These are phyloP conservation scores for Tetragnatha montana DNA, from an alignment of 2,888 invertebrate genomes.

Conservation along the genomic window DNA sequence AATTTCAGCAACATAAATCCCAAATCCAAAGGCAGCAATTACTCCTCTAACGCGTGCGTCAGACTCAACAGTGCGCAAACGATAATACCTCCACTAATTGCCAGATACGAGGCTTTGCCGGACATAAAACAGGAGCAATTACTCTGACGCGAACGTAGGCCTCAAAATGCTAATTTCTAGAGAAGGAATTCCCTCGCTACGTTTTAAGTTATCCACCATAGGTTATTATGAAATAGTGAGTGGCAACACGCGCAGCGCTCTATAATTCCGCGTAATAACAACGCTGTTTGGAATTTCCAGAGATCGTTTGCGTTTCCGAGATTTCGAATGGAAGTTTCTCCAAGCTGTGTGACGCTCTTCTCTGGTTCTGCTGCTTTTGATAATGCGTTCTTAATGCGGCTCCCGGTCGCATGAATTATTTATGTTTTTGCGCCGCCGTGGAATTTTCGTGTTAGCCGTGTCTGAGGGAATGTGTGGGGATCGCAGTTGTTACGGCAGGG, in stretches of 20 bases:
- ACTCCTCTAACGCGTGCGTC: neutral
- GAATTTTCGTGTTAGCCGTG: neutral
- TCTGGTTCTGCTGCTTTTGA: neutral
- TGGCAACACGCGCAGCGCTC: neutral
- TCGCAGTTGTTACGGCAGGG: neutral
- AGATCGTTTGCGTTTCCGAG: neutral
- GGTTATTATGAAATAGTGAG: neutral
- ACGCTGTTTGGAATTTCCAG: neutral
- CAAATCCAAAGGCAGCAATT: neutral
- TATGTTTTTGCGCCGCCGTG: neutral
- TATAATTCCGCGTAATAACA: neutral
- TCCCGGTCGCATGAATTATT: neutral
- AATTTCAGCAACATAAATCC: neutral
- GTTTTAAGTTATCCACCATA: neutral
- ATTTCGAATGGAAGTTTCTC: neutral
- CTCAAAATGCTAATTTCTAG: constrained; percentile 13
- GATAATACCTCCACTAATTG: constrained; percentile 7
- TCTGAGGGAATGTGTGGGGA: neutral
- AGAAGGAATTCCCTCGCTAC: neutral
- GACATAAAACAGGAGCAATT: constrained; percentile 22
- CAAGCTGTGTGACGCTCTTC: neutral
- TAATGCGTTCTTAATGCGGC: neutral
- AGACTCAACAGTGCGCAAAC: neutral
- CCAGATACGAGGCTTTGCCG: neutral
- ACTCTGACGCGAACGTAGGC: constrained; percentile 15